These are phyloP conservation scores for Melanostigma gelatinosum DNA, from an alignment of 2,113 vertebrate species.

Conservation along the genomic window DNA sequence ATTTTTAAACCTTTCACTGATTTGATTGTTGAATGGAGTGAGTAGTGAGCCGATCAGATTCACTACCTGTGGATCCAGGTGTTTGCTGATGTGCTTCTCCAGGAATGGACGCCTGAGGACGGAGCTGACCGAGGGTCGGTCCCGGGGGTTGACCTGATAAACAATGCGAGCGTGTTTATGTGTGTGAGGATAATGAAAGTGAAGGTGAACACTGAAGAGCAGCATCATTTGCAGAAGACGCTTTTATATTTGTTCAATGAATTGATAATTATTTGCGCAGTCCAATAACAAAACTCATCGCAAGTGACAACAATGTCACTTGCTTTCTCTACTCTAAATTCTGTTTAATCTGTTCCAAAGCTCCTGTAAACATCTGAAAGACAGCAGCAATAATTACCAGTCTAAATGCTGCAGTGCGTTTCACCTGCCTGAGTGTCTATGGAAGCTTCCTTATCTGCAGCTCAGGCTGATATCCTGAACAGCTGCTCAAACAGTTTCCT, in stretches of 20 bases:
- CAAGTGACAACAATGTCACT: not conserved
- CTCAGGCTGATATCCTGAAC: slow-evolving; percentile 9
- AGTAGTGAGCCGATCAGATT: not conserved
- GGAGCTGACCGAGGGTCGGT: slow-evolving; percentile 89
- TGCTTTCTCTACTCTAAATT: not conserved
- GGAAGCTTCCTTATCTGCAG: not conserved
- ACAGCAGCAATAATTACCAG: no score
- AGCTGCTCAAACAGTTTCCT: slow-evolving; percentile 22
- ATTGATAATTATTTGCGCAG: not conserved
- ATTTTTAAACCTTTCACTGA: not conserved
- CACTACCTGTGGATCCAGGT: slow-evolving; percentile 84
- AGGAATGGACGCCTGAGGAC: slow-evolving; percentile 87
- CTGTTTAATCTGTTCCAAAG: not conserved
- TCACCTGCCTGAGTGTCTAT: not conserved
- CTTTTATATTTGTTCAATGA: not conserved
- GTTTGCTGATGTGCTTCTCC: slow-evolving; percentile 81
- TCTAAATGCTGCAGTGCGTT: not conserved
- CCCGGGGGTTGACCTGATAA: slow-evolving; percentile 85
- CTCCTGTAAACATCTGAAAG: not conserved
- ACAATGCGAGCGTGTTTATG: not conserved
- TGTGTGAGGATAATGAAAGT: not conserved
- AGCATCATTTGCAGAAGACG: not conserved
- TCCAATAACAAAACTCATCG: not conserved
- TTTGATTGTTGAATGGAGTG: no score
- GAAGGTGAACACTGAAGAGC: not conserved